These are phyloP conservation scores for Chondrosia reniformis DNA, from an alignment of 37 sponge, comb jelly and placozoan genomes.

Conservation along the genomic window DNA sequence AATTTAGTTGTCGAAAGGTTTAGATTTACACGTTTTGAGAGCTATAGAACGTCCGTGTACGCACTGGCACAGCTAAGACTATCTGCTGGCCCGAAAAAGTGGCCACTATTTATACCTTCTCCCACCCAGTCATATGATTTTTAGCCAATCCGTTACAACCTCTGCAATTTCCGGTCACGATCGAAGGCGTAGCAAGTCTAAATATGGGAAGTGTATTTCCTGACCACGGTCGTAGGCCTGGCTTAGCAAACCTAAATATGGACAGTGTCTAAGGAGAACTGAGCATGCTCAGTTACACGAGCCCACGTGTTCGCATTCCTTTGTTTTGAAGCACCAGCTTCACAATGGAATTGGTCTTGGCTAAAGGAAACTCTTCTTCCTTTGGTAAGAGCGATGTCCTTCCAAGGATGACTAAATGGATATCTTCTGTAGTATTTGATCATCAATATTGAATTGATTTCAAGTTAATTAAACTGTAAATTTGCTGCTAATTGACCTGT, in stretches of 20 bases:
- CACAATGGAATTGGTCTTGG: background rate
- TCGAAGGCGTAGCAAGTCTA: background rate
- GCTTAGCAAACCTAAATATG: background rate
- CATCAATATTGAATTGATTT: no score
- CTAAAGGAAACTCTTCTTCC: background rate
- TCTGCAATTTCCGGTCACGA: background rate
- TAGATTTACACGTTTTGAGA: background rate
- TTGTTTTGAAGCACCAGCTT: no score
- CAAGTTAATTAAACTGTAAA: no score
- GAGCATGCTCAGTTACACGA: background rate
- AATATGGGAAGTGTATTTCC: background rate
- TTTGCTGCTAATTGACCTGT: no score
- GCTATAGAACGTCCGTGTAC: constrained; percentile 16
- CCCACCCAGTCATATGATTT: background rate
- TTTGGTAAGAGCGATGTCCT: no score
- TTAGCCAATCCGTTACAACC: background rate
- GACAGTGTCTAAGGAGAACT: background rate
- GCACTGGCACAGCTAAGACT: constrained; percentile 30
- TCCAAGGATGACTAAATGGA: no score
- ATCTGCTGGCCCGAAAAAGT: background rate
- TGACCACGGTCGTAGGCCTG: background rate
- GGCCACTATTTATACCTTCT: background rate
- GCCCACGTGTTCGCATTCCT: background rate
- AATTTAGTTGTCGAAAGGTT: no score
- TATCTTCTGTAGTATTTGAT: no score